These are phyloP conservation scores for Drosophila fulvimacula DNA, from an alignment of 2,888 invertebrate species.

Conservation along the genomic window DNA sequence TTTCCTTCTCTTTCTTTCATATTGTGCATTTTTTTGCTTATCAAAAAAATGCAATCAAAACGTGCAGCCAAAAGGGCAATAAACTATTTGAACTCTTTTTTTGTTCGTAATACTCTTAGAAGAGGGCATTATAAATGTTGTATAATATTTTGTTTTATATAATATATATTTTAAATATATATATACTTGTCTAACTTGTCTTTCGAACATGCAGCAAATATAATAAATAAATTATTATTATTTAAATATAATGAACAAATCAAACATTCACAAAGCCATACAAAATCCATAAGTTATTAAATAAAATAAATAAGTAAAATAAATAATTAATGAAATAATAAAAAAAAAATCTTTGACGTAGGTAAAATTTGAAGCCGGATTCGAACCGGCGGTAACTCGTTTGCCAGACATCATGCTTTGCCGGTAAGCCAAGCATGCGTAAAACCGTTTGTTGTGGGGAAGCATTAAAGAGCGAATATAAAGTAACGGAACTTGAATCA, in stretches of 20 bases:
- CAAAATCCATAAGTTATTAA: not conserved
- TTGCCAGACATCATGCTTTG: not conserved
- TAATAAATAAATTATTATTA: too few relatives aligned
- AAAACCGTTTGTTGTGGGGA: not conserved
- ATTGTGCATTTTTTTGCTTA: constrained; percentile 30
- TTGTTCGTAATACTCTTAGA: not conserved
- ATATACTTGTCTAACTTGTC: too few relatives aligned
- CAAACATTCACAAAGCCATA: not conserved
- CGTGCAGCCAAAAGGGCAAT: constrained; percentile 34
- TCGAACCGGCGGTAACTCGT: not conserved
- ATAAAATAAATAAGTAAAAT: not conserved
- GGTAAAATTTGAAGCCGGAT: not conserved
- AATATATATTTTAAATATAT: not conserved
- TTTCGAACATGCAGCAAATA: too few relatives aligned
- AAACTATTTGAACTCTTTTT: constrained; percentile 21
- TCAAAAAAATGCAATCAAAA: constrained; percentile 48
- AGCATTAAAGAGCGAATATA: not conserved
- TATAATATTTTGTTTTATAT: not conserved
- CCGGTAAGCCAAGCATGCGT: not conserved
- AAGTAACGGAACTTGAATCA: not conserved
- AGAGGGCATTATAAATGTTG: not conserved
- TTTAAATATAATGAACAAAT: not conserved
- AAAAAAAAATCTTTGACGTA: not conserved
- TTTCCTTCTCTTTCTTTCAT: not conserved
- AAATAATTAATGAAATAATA: too few relatives aligned